Evolutionary conservation across 2,797 vertebrate genomes (phyloP), one percentile per base, ranked within the genome.

Genomic region (Cuculus canorus): DNA sequence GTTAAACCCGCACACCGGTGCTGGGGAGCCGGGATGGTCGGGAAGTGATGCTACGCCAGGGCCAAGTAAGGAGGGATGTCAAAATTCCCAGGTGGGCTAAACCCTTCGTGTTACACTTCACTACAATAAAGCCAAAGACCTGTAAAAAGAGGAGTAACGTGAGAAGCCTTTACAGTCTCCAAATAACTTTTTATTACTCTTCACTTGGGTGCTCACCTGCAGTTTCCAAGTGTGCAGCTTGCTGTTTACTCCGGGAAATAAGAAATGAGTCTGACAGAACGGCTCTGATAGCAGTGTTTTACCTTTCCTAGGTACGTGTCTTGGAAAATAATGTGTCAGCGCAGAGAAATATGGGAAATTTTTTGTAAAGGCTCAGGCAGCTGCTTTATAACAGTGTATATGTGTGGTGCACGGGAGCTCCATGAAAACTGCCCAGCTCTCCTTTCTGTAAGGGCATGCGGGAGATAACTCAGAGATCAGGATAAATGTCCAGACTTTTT

Each of bases 141-240:
- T 25, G 13, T 63, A 11, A 63, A 33, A 61, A 32, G 28, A 47
- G 3, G 19, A 21, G 61, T 37, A 63, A 18, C 1, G 0, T n/a
- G 11, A 60, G 70, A 28, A 77, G 45, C 68, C 54, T 66, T 61
- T 70, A 5, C 14, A 33, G 63, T 35, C 39, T 53, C 56, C 60
- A 28, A 68, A 35, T 68, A 95, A 95, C 95, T 95, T 95, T 95
- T 82, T 73, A n/a, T 79, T 57, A 7, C 56, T 37, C 28, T 50
- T 76, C 60, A 2, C 35, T 88, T 37, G 80, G 33, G 50, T 47
- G 54, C 52, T 82, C 83, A 77, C 94, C 92, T 95, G 70, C 68
- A 6, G 75, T 92, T 80, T 68, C 82, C 35, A 43, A 75, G 86
- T n/a, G 27, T 65, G 57, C 65, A 81, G 70, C 71, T 73, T 87